Evolutionary conservation across 2,888 invertebrate species (phyloP), one percentile per base, ranked within the genome.

Genomic region (Leucophenga maculata): DNA sequence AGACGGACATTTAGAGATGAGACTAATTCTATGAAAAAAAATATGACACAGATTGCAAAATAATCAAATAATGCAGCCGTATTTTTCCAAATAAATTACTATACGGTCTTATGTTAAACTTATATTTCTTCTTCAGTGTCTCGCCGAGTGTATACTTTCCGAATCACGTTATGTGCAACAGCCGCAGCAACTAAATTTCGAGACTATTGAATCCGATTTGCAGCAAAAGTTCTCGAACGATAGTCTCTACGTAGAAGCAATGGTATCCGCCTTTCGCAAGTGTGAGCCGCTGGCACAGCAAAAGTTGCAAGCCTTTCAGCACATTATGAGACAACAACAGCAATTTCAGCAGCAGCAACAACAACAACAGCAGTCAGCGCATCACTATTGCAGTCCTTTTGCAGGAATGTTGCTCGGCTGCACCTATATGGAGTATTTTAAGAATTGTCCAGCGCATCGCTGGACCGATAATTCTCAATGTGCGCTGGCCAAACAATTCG

Each of bases 371-470:
- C 39, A 75, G n/a, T 73, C 72, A 22, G 68, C 77, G 20, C 75
- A 74, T 3, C 77, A 71, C 18, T 75, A 76, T 8, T 88, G 88
- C 65, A 88, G 86, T 72, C 88, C 86, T 4, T 85, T 86, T 62
- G 77, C 87, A 0, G 88, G 88, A 3, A 83, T 88, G 52, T 55
- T 88, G 6, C 78, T 88, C 2, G 87, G 87, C 0, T 88, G 88
- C 72, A 83, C 86, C 0, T 87, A 87, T 52, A 88, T 86, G 84
- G 87, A 88, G 59, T 88, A 87, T 55, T 88, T 88, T 55, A 85
- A 86, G 65, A 87, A 87, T 70, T 88, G 88, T 66, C 88, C 88
- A 0, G 73, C 77, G 0, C 77, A 82, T 52, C 86, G 86, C 55
- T 88, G 88, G 88, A 86, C 80, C 0, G 75, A 79, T 0, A 87